Evolutionary conservation across 2,113 vertebrate genomes (phyloP), one percentile per base, ranked within the genome.

Genomic region (Junco hyemalis): DNA sequence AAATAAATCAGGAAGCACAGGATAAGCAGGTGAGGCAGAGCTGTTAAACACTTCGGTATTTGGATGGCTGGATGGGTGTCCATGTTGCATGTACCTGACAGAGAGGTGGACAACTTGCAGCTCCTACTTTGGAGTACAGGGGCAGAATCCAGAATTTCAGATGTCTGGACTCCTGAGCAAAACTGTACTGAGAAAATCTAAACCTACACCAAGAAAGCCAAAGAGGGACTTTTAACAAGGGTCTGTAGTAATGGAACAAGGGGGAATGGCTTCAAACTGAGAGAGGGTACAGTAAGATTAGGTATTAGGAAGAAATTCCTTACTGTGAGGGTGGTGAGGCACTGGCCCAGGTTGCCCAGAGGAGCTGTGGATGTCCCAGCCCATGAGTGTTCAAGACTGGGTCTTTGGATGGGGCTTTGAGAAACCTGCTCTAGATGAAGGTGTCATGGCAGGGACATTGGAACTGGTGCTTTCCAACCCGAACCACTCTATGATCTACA

Each of bases 1-100:
- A 91, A 89, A 91, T 71, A 87, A 76, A 71, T 22, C 44, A n/a
- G 21, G 81, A 81, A 79, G 57, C 35, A 48, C 48, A 47, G 50
- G 71, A 26, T 60, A 65, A 89, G 81, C 77, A 95, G 73, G 80
- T 89, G 81, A 87, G 53, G 36, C 20, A 1, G 51, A 81, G 61
- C 9, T 81, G 66, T 38, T 92, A 63, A 70, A 36, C 18, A 54
- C 45, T 38, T 61, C 57, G 45, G 12, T 33, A 42, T 91, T 81
- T 89, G 47, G 73, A 25, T 53, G 45, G 17, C 5, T 83, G 48
- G 25, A 33, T 79, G 64, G 47, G 14, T 81, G 60, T 47, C 68
- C 21, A 5, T 2, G 7, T 80, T 77, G 33, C 33, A n/a, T 2
- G 14, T 36, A 42, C 36, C 88, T 57, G 28, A 36, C 66, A 72